phyloP scores from a whole-genome alignment of 2,797 vertebrate genomes.

The Basileuterus tristriatus region DNA sequence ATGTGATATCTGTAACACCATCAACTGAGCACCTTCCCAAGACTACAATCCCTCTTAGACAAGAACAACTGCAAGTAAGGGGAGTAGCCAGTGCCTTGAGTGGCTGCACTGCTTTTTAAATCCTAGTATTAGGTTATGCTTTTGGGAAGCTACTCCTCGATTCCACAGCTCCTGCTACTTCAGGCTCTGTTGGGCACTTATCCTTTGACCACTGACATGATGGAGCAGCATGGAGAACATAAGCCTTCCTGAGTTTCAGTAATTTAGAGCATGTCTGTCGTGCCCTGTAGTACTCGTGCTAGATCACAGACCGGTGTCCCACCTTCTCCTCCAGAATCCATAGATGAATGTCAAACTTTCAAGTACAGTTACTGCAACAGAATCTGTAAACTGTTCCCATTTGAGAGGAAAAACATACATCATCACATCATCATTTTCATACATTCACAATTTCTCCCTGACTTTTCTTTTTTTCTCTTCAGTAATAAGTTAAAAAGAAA shows the following conservation, averaged over 20 bases:
- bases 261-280: background rate
- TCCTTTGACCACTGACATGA: background rate
- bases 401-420: background rate
- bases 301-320: background rate
- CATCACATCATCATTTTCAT: background rate
- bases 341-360: accelerated
- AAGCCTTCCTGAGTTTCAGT: background rate
- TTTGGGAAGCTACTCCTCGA: background rate
- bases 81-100: background rate
- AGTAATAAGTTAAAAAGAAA: background rate
- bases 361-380: background rate
- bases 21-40: background rate
- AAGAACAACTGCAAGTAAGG: accelerated
- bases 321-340: background rate
- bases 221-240: background rate
- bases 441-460: background rate
- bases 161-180: background rate
- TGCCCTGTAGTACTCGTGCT: background rate
- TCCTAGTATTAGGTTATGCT: background rate
- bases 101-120: accelerated
- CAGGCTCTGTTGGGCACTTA: background rate
- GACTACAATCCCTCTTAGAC: accelerated
- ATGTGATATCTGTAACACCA: background rate
- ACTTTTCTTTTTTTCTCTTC: background rate
- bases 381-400: background rate